Base-by-base conservation (phyloP, 2,113 vertebrate species). In the Jacana jacana region DNA sequence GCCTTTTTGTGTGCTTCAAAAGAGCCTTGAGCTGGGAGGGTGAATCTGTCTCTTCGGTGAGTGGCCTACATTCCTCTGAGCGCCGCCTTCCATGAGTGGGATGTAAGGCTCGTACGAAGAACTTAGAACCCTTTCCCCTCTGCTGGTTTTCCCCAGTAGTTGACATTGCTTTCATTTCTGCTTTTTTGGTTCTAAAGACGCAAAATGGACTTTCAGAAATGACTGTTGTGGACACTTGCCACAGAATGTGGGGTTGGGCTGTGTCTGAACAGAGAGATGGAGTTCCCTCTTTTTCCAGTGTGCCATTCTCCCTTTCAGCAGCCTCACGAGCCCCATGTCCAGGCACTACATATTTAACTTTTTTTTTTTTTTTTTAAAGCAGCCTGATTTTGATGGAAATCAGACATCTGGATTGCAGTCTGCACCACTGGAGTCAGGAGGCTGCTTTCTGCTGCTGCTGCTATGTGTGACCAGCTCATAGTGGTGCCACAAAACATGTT, bases 401-500 rank as follows among this genome's bases (percentile, higher is more conserved):
- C 19, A 37, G 23, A 51, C 14, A 39, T 24, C 14, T 78, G 51
- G n/a, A 40, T 73, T 57, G 44, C 51, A 76, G 27, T 55, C 39
- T 88, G n/a, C 39, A 54, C 39, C 39, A 6, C 44, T 39, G 40
- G 52, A 42, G 44, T 16, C 27, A 30, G 23, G 25, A 52, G 19
- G 39, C 31, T 55, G n/a, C 11, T 48, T 23, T 37, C 31, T 39
- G 25, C 57, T 35, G 57, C 57, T 35, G 57, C 52, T 1, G 0
- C 24, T 23, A 15, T 0, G 4, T 4, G 1, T 17, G 17, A 42
- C 15, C 51, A 31, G 27, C 51, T 60, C 11, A 1, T 5, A 42
- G 51, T 1, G 4, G 39, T 71, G 52, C 31, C 40, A 2, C 33
- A 23, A 14, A 49, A 33, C 31, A 4, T 5, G 0, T 24, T 35